Base-by-base conservation (phyloP, 2,888 invertebrate species). In the Napeogenes inachia region DNA sequence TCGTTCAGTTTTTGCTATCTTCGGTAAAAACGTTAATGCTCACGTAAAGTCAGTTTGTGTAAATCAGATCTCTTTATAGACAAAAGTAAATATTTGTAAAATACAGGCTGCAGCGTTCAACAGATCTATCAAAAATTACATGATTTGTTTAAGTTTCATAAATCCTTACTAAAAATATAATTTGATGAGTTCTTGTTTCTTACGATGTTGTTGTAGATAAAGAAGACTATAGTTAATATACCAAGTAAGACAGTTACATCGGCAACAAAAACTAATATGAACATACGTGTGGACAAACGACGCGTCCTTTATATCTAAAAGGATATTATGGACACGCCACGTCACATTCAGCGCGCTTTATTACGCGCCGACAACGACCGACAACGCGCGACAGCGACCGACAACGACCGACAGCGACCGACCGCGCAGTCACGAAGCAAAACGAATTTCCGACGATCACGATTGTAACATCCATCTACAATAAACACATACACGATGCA, bases 1-100 rank as follows among this genome's bases (percentile, higher is more conserved):
- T 47, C 59, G 57, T 30, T n/a, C 50, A 54, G 54, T 65, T 67
- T 65, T 67, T 67, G 65, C 65, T 57, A 55, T 46, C 45, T 55
- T 61, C 56, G 45, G 59, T 59, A 61, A 60, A 67, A 61, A 63
- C 42, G 42, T 12, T 57, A 57, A 60, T 55, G 38, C 13, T 10
- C 38, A 56, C 57, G 46, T 33, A 45, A 50, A 38, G 33, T 32
- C 57, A 8, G 33, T 12, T 35, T 50, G 47, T 42, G 42, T 42
- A 42, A 12, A 50, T 30, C 50, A 50, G 21, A 50, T 50, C 50
- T 50, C 30, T 50, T 13, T 50, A 50, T 50, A 50, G 30, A 5
- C 30, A 50, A 50, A 21, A 8, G 30, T 50, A 50, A 50, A 30
- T 30, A 50, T 10, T 30, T 30, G 30, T 50, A 30, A 50, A 50